Base-by-base conservation (phyloP, 2,888 invertebrate species). In the Sarcophaga caerulescens region DNA sequence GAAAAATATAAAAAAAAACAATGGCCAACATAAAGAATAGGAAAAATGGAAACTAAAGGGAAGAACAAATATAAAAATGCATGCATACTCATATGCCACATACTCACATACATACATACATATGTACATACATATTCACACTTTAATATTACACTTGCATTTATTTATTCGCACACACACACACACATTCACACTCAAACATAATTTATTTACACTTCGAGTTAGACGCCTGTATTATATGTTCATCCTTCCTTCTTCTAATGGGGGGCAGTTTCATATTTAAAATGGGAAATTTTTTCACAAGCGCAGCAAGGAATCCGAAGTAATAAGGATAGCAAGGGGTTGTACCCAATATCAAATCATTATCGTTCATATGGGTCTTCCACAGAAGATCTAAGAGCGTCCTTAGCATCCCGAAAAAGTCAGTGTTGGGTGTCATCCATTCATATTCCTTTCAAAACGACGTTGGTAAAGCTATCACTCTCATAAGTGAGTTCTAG, bases 21-120 rank as follows among this genome's bases (percentile, higher is more conserved):
- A 76, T 1, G 25, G n/a, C 35, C 4, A 35, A 57, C 19, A 44
- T 19, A 23, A 14, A 44, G 2, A 35, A 74, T 71, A 82, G 60
- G 21, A 71, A 82, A 82, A 63, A 77, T 35, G 47, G 35, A 73
- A 65, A 70, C 45, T 5, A 60, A 60, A 60, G 19, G 14, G 47
- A 47, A 47, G 6, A 60, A 19, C 60, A 60, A 19, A 60, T 19
- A 60, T 60, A 60, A 60, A 57, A 60, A 2, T 68, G 59, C 76
- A 82, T 71, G 77, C 59, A 57, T n/a, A 23, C 8, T 0, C 19
- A 65, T 10, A 19, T 60, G 10, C 21, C 45, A 69, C 57, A 63
- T 23, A 57, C 17, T 21, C 17, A 65, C 44, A 70, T n/a, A 57
- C 23, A 5, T 44, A 65, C 44, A 70, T n/a, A 57, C 23, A 5